Conservation (phyloP, 2,113 vertebrate species). For the Corythoichthys intestinalis region DNA sequence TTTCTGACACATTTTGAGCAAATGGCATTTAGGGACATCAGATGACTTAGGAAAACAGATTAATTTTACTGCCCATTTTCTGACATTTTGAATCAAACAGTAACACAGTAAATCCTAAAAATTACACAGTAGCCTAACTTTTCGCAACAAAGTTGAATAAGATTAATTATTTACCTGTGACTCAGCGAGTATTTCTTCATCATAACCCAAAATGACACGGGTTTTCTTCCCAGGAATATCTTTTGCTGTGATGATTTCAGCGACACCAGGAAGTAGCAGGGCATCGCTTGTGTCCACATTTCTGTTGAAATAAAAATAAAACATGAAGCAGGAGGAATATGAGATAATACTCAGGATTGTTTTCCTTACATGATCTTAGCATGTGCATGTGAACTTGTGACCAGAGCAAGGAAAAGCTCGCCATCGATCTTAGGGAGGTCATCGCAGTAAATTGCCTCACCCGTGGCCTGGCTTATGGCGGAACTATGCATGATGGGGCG, state of each 20-base stretch:
- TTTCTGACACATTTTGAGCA: neutral
- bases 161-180: slow-evolving; percentile 46
- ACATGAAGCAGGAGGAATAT: too few species aligned
- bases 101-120: neutral
- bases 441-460: slow-evolving; percentile 85
- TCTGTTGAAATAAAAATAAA: slow-evolving; percentile 32
- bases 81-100: neutral
- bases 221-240: slow-evolving; percentile 72
- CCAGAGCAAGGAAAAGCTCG: slow-evolving; percentile 79
- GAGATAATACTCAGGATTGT: neutral
- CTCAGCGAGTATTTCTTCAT: slow-evolving; percentile 63
- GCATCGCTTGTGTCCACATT: slow-evolving; percentile 62
- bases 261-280: slow-evolving; percentile 66
- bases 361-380: slow-evolving; percentile 59
- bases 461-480: slow-evolving; percentile 82
- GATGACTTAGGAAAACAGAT: neutral
- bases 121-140: neutral
- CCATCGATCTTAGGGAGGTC: slow-evolving; percentile 79
- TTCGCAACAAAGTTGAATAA: neutral
- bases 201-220: slow-evolving; percentile 10
- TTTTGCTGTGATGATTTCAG: slow-evolving; percentile 64
- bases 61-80: neutral
- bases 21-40: neutral
- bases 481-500: slow-evolving; percentile 83
- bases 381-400: slow-evolving; percentile 84